Evolutionary conservation across 2,113 vertebrate genomes (phyloP).

Genomic region (Cinclus mexicanus): DNA sequence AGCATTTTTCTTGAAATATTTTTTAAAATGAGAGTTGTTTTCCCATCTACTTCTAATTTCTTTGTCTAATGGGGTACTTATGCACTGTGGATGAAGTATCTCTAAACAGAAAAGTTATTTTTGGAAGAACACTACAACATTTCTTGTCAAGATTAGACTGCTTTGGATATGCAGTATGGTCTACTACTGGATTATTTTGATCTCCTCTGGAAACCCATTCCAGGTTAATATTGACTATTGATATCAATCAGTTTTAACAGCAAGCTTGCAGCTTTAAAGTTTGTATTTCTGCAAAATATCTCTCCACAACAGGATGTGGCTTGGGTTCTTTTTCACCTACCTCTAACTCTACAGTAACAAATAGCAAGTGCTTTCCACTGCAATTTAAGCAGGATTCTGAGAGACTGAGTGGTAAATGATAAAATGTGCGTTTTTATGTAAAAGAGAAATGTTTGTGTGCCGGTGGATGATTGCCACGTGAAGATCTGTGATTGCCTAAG

Average conservation of each 20-base stretch:
- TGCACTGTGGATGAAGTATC: neutral
- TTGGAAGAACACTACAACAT: neutral
- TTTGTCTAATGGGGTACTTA: neutral
- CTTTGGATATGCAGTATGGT: neutral
- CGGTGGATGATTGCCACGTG: neutral
- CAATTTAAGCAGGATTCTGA: constrained; percentile 29
- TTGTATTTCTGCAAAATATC: neutral
- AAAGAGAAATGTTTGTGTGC: neutral
- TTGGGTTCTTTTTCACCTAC: neutral
- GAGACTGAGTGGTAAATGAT: neutral
- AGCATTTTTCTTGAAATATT: neutral
- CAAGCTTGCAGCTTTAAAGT: neutral
- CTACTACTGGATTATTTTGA: neutral
- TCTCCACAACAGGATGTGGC: constrained; percentile 39
- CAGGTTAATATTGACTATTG: neutral
- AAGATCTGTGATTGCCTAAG: neutral
- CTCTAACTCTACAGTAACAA: neutral
- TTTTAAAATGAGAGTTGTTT: neutral
- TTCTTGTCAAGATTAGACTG: neutral
- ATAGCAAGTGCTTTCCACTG: constrained; percentile 3
- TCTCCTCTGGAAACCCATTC: neutral
- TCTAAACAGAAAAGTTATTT: neutral
- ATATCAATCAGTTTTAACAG: neutral
- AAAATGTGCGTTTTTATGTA: neutral
- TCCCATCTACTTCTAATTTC: neutral